These are phyloP conservation scores for Pelusios castaneus DNA, from an alignment of 2,113 vertebrate genomes.

Conservation along the genomic window DNA sequence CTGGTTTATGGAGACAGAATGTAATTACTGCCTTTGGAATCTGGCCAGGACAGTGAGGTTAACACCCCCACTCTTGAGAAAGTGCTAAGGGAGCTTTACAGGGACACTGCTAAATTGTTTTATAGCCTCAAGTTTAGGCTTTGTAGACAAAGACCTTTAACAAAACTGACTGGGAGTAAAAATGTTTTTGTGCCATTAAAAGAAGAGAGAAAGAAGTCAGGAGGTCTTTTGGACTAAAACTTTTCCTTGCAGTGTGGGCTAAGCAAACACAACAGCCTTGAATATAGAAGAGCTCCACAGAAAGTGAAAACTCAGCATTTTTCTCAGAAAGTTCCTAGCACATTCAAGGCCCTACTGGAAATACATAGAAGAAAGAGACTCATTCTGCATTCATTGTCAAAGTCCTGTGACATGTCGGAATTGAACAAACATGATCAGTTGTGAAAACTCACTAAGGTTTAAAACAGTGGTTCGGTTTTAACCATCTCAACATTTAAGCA, in stretches of 20 bases:
- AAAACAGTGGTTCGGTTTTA: too few relatives aligned
- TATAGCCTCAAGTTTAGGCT: neutral
- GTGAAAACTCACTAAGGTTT: neutral
- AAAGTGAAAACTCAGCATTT: neutral
- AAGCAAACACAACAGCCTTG: neutral
- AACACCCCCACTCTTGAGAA: neutral
- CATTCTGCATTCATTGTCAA: neutral
- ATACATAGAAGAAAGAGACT: neutral
- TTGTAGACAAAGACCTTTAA: neutral
- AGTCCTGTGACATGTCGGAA: neutral
- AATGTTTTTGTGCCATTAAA: neutral
- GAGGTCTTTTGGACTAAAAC: neutral
- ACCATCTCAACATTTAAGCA: neutral
- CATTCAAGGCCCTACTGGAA: neutral
- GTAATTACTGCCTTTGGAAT: conserved; percentile 56
- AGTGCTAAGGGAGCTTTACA: neutral
- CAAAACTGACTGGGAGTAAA: neutral
- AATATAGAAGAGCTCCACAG: neutral
- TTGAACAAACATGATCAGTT: neutral
- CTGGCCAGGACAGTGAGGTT: conserved; percentile 36
- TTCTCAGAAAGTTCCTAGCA: conserved; percentile 22
- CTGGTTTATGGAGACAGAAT: conserved; percentile 19
- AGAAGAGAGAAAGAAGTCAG: neutral
- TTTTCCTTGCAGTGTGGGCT: neutral
- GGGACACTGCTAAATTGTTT: conserved; percentile 40